These are phyloP conservation scores for Diogma glabrata DNA, from an alignment of 2,888 invertebrate species.

Conservation along the genomic window DNA sequence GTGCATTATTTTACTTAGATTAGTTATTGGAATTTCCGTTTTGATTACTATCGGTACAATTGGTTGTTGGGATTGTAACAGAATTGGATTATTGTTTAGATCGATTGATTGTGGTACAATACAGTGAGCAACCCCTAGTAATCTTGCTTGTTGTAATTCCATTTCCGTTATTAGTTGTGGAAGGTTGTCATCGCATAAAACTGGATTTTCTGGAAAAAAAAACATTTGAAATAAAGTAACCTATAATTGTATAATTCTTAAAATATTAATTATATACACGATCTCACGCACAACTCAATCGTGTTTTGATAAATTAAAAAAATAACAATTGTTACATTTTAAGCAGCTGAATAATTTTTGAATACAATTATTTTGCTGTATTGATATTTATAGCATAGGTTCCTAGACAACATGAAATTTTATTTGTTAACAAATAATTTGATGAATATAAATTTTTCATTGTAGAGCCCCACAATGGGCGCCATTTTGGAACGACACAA, in stretches of 20 bases:
- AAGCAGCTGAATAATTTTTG: too few species aligned
- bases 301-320: too few species aligned
- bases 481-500: too few species aligned
- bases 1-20: constrained; percentile 11
- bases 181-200: constrained; percentile 61
- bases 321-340: too few species aligned
- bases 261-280: background rate
- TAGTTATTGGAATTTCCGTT: constrained; percentile 15
- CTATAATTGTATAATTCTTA: background rate
- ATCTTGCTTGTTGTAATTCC: constrained; percentile 59
- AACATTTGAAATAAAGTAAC: constrained; percentile 8
- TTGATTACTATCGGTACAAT: constrained; percentile 22
- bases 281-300: too few species aligned
- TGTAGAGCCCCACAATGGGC: too few species aligned
- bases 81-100: constrained; percentile 27
- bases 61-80: constrained; percentile 24
- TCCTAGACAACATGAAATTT: too few species aligned
- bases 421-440: too few species aligned
- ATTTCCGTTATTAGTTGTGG: constrained; percentile 57
- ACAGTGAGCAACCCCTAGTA: constrained; percentile 54
- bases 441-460: too few species aligned
- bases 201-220: constrained; percentile 60
- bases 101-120: constrained; percentile 20
- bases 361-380: too few species aligned
- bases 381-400: too few species aligned